Base-by-base conservation (phyloP, 92 coral and sea anemone species). In the Zoanthus sansibaricus region DNA sequence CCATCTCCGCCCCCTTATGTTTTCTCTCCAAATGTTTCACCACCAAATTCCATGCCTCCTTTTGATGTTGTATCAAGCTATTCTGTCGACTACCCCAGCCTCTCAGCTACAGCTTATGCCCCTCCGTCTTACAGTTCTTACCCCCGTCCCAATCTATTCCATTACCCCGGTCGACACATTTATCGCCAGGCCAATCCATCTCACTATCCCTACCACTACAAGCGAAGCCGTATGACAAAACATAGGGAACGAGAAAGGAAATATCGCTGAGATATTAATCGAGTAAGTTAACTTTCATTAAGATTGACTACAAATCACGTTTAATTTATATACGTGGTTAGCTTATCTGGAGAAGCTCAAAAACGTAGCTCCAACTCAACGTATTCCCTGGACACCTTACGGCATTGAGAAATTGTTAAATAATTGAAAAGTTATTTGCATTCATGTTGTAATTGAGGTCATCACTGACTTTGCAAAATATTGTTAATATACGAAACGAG, bases 141-240 rank as follows among this genome's bases (percentile, higher is more conserved):
- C 21, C 21, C 69, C n/a, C 32, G 9, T 8, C 25, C 69, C 69
- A n/a, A 31, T 62, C 69, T 9, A 16, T 8, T 4, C n/a, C 69
- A 18, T 62, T 20, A 62, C 30, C 69, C 69, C 9, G 69, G 30
- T 10, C 69, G n/a, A 62, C 20, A 16, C 31, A 62, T 9, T 62
- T 62, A 62, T 21, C 69, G 30, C 32, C 69, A 2, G 69, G 69
- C 69, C 21, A 4, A 62, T 8, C 69, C 25, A 16, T 16, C 16
- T 18, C 68, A 17, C 4, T 61, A 61, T 61, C 68, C 25, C 17
- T 62, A 62, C n/a, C 21, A 62, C 69, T 62, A 18, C 69, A 62
- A 62, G 69, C 69, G 69, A 62, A 62, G 69, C 69, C 69, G 31
- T n/a, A 62, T n/a, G 30, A 62, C 21, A 62, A 62, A 62, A 62